Percentiles rank a stretch among this genome's conserved stretches.
phyloP scores from a whole-genome alignment of 2,797 vertebrate species.

The Thripadectes ignobilis region DNA sequence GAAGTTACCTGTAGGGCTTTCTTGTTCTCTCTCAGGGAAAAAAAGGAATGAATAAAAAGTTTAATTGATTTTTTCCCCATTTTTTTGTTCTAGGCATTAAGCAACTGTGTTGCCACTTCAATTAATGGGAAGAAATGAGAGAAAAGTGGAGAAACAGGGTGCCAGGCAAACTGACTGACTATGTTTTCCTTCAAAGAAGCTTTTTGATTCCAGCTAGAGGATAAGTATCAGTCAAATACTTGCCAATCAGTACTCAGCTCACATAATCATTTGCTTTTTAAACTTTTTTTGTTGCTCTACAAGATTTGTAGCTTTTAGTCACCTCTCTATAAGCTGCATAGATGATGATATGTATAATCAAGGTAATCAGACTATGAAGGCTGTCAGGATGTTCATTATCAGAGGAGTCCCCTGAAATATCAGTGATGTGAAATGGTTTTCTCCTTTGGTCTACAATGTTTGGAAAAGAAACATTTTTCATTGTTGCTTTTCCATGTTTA shows the following conservation, averaged over 20 bases:
- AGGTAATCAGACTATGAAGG: neutral
- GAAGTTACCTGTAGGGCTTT: neutral
- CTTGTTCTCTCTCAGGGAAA: rapidly evolving
- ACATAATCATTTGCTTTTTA: neutral
- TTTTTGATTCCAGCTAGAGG: neutral
- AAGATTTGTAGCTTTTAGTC: neutral
- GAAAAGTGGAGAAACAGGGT: neutral
- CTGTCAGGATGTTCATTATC: neutral
- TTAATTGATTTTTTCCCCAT: rapidly evolving
- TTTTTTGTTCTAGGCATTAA: neutral
- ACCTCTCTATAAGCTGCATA: neutral
- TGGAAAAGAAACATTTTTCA: neutral
- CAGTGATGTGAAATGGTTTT: neutral
- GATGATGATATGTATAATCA: neutral
- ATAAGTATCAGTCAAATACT: neutral
- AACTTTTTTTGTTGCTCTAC: neutral
- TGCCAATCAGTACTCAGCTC: neutral
- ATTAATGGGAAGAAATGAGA: neutral
- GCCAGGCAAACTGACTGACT: neutral
- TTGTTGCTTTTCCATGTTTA: neutral
- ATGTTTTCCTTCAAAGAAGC: neutral
- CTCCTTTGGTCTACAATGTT: neutral
- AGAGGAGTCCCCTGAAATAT: neutral
- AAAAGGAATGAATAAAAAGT: neutral
- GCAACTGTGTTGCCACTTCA: neutral